Conservation (phyloP, 2,113 vertebrate genomes). For the Lophius piscatorius region DNA sequence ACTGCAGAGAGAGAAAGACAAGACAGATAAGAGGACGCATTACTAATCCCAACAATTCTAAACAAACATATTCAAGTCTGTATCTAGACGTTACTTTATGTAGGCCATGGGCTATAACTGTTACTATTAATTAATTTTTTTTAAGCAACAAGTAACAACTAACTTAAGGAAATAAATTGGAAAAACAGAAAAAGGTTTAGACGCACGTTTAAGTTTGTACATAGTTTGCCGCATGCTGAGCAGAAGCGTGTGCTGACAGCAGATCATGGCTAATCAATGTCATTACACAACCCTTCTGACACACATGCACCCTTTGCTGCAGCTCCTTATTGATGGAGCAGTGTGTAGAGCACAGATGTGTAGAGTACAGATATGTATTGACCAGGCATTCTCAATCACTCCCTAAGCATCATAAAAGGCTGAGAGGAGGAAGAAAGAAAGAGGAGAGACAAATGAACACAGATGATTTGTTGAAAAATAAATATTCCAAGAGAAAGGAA, state of each 20-base stretch:
- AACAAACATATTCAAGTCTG: no score
- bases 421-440: not conserved
- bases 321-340: slow-evolving; percentile 52
- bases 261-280: slow-evolving; percentile 72
- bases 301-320: slow-evolving; percentile 28
- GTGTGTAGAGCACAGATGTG: slow-evolving; percentile 45
- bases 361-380: slow-evolving; percentile 68
- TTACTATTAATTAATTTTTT: no score
- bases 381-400: slow-evolving; percentile 55
- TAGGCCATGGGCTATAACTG: no score
- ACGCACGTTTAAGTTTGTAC: slow-evolving; percentile 42
- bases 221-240: slow-evolving; percentile 53
- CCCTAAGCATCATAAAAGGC: slow-evolving; percentile 23
- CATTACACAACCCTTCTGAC: slow-evolving; percentile 68
- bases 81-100: no score
- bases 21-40: no score
- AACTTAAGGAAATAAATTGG: slow-evolving; percentile 14
- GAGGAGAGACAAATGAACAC: not conserved
- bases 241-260: slow-evolving; percentile 70
- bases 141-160: not conserved
- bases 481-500: not conserved
- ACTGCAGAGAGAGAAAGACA: slow-evolving; percentile 77
- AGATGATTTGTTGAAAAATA: not conserved
- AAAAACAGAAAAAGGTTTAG: slow-evolving; percentile 9
- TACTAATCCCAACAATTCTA: no score